Base-by-base conservation (phyloP, 1,140 invertebrate species). In the Caenorhabditis brenneri region DNA sequence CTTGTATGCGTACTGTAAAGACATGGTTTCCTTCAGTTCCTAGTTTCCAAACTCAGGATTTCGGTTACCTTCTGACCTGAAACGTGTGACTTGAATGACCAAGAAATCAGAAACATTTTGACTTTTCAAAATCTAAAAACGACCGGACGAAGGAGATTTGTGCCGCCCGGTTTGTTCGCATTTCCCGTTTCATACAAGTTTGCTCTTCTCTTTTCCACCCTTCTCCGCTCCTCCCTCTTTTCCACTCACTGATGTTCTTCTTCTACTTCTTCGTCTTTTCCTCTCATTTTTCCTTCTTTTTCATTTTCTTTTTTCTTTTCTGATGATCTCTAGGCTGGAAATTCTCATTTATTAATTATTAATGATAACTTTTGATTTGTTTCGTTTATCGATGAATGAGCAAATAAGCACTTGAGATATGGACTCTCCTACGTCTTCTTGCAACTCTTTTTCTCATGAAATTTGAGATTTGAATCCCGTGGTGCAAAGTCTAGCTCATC, bases 221-320 rank as follows among this genome's bases (percentile, higher is more conserved):
- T 74, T 46, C 42, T 42, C 65, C 65, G 65, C 65, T 74, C 65
- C 65, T 74, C 65, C 65, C 65, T 74, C 65, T 74, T 74, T 74
- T 74, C 36, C 36, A 74, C 58, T 36, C 29, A 65, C 65, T 74
- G 65, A 74, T 74, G 65, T 74, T 74, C 65, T 74, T 19, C 58
- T 65, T 15, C n/a, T n/a, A n/a, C n/a, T n/a, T 24, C 29, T 74
- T 42, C 33, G 3, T 42, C 27, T 22, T 69, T 46, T 74, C 36
- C 65, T 46, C n/a, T 42, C n/a, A 24, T 19, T 42, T 74, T 36
- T 42, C 42, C 36, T 74, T 42, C 36, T 74, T 42, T n/a, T 27
- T 74, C n/a, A 42, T 42, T 27, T n/a, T 65, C n/a, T 27, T 36
- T 36, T n/a, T 65, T 36, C 29, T 33, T 29, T 10, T 9, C 16